Base-by-base conservation (phyloP, 2,797 vertebrate genomes). In the Otolemur crassicaudatus region DNA sequence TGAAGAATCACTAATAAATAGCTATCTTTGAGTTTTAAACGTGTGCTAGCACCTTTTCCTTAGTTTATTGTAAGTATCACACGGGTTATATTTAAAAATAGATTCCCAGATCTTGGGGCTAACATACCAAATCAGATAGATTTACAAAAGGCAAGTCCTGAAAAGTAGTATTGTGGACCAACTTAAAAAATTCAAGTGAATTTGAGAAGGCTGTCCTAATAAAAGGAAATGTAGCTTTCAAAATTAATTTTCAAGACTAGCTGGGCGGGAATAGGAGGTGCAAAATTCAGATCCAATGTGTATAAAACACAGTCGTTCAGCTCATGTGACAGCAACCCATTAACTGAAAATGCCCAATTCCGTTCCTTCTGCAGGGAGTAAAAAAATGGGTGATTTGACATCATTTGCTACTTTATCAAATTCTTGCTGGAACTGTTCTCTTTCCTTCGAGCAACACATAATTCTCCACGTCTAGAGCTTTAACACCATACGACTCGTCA, bases 401-500 rank as follows among this genome's bases (percentile, higher is more conserved):
- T 22, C 83, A 83, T 58, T 27, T 95, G 12, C 37, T 31, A 75
- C 86, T 93, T 73, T 25, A 86, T 92, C 34, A 5, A 91, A 20
- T 72, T 53, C 81, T 4, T 1, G 58, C 34, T 84, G 37, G 17
- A 67, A 34, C 34, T 27, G 5, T 8, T 40, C 56, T 12, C 31
- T 1, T 63, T 46, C 29, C 56, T 9, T 40, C 56, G 6, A 77
- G 2, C 60, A 34, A 27, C 16, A 25, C 10, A 2, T 19, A 83
- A 72, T 84, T 77, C 0, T 0, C 7, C 46, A 53, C 0, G 3
- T 14, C 80, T 27, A 31, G 0, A n/a, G 81, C 11, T 14, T 10
- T 3, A 79, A n/a, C 46, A 58, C 60, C 0, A 17, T 1, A 20
- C 65, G 56, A 10, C 14, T 67, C 14, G 3, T 20, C 20, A 8